Evolutionary conservation across 1,140 invertebrate genomes (phyloP), one percentile per base, ranked within the genome.

Genomic region (Asbolus verrucosus): DNA sequence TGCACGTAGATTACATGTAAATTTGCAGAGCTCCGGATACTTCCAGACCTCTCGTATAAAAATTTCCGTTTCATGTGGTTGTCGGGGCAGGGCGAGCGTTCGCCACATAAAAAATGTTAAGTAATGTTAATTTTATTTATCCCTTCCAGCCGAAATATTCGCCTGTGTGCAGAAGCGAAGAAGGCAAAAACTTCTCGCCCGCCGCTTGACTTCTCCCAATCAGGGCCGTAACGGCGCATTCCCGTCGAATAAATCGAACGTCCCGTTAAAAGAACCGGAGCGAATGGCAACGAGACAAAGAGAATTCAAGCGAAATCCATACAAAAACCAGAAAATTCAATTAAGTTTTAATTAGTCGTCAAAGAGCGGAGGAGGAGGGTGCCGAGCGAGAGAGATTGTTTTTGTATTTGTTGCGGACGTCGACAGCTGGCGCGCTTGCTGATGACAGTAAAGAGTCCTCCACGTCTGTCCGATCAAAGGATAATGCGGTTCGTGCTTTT

Each of bases 321-420:
- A 54, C 46, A 54, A 38, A 65, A 65, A 65, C 62, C 62, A 65
- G 62, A 65, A 65, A 65, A 41, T 65, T 65, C 62, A 65, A 65
- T 65, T 65, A 30, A 65, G 38, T 65, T 65, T 65, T 65, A 65
- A 65, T 65, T 65, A 46, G 43, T 65, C 38, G 62, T 41, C 38
- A 46, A 43, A 65, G 62, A 27, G 62, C 11, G 21, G 21, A 27
- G 46, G 11, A 27, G 41, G 19, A 16, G 39, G 11, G 39, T 6
- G 15, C 39, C n/a, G 46, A 54, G 21, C 11, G 46, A 54, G 46
- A 19, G 43, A 54, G 46, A 54, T 54, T 54, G 46, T 54, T 54
- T 54, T 54, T 54, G 46, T 54, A 54, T 54, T 54, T 54, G 19
- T 21, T 54, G 46, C 46, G 18, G 18, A 27, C 21, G 46, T 54